phyloP scores from a whole-genome alignment of 2,797 vertebrate genomes.

The Hirundo rustica region DNA sequence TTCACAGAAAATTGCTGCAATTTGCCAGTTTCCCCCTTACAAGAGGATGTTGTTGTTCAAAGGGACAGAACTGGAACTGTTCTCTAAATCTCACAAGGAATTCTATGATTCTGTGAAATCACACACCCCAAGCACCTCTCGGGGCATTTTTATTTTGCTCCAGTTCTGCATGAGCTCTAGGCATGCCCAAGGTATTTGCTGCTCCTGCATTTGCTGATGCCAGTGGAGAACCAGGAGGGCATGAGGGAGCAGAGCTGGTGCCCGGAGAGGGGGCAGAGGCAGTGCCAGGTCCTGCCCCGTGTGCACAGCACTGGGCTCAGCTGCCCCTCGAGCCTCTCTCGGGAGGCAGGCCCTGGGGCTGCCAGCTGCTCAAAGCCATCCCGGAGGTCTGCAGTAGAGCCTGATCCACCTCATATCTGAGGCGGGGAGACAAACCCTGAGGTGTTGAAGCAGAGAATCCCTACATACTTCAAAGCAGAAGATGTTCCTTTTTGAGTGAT shows the following conservation, averaged over 20 bases:
- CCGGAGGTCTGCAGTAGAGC: accelerated
- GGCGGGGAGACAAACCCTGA: not conserved
- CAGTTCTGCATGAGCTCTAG: not conserved
- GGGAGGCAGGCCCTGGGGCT: not conserved
- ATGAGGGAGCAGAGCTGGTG: not conserved
- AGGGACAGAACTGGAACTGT: not conserved
- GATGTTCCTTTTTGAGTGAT: not conserved
- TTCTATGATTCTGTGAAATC: not conserved
- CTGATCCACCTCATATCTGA: not conserved
- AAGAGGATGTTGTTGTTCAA: not conserved
- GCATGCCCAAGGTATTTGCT: not conserved
- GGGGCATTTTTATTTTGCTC: not conserved
- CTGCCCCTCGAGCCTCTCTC: accelerated
- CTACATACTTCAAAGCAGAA: not conserved
- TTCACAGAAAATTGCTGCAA: not conserved
- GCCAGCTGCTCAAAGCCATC: not conserved
- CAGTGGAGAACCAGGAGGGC: not conserved
- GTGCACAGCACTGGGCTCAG: not conserved
- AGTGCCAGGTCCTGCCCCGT: not conserved
- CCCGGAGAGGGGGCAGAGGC: not conserved
- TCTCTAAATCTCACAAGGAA: not conserved
- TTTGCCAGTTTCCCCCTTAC: not conserved
- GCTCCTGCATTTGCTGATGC: not conserved
- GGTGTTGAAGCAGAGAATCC: not conserved
- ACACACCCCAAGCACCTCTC: not conserved